These are phyloP conservation scores for Eptatretus atami DNA, from an alignment of 2,797 vertebrate species.

Conservation along the genomic window DNA sequence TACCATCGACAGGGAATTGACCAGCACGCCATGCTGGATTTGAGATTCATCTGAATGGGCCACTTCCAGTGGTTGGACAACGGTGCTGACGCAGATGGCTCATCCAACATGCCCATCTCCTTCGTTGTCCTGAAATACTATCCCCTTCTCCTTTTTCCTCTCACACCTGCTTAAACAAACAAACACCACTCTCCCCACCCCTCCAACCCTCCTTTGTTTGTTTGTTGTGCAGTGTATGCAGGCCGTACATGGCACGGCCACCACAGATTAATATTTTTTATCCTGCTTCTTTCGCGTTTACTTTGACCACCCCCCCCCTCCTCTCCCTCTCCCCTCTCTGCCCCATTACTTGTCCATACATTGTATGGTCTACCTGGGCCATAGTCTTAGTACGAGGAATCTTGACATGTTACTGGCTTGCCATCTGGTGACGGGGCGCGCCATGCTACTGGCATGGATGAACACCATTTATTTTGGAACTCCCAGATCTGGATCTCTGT, in stretches of 20 bases:
- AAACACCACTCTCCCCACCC: neutral
- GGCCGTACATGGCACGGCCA: neutral
- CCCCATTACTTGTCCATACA: too few relatives aligned
- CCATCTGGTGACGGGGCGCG: too few relatives aligned
- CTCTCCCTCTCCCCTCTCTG: too few relatives aligned
- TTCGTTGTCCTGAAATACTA: slow-evolving; percentile 58
- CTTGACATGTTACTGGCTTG: too few relatives aligned
- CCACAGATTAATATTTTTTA: neutral
- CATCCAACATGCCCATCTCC: slow-evolving; percentile 69
- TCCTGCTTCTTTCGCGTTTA: neutral
- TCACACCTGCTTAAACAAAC: neutral
- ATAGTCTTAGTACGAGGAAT: too few relatives aligned
- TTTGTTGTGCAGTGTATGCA: neutral
- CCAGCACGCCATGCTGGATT: slow-evolving; percentile 98
- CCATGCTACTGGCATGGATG: too few relatives aligned
- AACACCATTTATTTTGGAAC: too few relatives aligned
- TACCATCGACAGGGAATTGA: slow-evolving; percentile 86
- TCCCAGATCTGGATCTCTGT: too few relatives aligned
- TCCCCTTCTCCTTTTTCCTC: neutral
- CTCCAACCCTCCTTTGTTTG: neutral
- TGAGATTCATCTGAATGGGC: slow-evolving; percentile 76
- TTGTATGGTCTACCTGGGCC: too few relatives aligned
- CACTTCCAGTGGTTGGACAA: slow-evolving; percentile 95
- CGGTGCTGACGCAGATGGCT: slow-evolving; percentile 84
- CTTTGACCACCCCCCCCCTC: neutral